Base-by-base conservation (phyloP, 2,888 invertebrate genomes). In the Carcina quercana region DNA sequence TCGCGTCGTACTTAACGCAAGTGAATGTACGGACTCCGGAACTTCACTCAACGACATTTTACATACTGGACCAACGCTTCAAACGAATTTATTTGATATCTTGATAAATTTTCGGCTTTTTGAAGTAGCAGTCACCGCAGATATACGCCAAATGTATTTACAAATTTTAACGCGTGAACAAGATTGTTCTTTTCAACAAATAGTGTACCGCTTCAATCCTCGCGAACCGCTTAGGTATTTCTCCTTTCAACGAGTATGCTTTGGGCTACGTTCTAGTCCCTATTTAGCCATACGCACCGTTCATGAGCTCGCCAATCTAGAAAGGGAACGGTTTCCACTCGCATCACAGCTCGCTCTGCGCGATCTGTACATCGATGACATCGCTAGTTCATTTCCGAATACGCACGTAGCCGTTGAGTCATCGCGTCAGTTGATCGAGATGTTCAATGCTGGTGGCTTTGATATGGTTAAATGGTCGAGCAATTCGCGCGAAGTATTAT, bases 211-310 rank as follows among this genome's bases (percentile, higher is more conserved):
- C 3, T 25, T 25, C 8, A 24, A 32, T 20, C 28, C 14, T 7
- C 20, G 17, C 7, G 32, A 36, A 20, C 7, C n/a, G 7, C 24
- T 35, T 2, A 17, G 24, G 3, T 28, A 27, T n/a, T 37, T 32
- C 26, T 8, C 22, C 3, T 38, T 35, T n/a, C 25, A 28, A 32
- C 15, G 34, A 11, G 17, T 40, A 17, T 27, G 33, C 2, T 37
- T 37, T 17, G 37, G 40, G 13, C 21, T 37, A 12, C 34, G 32
- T 13, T 30, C 26, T 22, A 40, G 42, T 11, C 34, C 35, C 12
- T 40, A 15, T 12, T 10, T 37, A 5, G 40, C 37, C 5, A 40
- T 40, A 34, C 32, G 35, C 8, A 34, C 34, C 8, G 21, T 38
- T 6, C 35, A 30, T 6, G 30, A 35, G 8, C 13, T 27, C 8